These are phyloP conservation scores for Drosophila ezoana DNA, from an alignment of 2,888 invertebrate species.

Conservation along the genomic window DNA sequence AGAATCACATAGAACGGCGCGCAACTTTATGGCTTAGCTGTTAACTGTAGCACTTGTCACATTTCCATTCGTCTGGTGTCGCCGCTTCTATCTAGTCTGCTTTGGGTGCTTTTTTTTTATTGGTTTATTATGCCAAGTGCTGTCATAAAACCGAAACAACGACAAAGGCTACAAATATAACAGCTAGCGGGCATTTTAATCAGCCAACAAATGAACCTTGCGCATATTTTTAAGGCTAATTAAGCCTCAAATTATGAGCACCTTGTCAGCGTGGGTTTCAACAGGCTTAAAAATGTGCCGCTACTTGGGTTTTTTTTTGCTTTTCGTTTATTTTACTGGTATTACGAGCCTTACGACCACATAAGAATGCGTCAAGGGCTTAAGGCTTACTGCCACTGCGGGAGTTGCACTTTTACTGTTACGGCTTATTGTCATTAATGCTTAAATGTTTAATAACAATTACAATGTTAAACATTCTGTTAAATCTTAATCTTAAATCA, in stretches of 20 bases:
- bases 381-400: conserved; percentile 7
- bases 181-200: conserved; percentile 42
- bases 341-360: conserved; percentile 3
- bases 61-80: conserved; percentile 2
- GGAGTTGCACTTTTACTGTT: not conserved
- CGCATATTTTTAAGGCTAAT: conserved; percentile 66
- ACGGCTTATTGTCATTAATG: not conserved
- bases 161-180: conserved; percentile 15
- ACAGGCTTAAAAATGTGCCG: conserved; percentile 31
- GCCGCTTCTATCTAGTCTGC: conserved; percentile 32
- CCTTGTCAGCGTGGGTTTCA: conserved; percentile 53
- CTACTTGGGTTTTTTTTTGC: conserved; percentile 7
- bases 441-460: not conserved
- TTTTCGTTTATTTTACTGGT: not conserved
- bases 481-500: too few species aligned
- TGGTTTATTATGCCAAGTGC: conserved; percentile 39
- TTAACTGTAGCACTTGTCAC: conserved; percentile 8
- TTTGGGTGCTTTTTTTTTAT: conserved; percentile 17
- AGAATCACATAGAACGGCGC: conserved; percentile 11
- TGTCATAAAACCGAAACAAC: conserved; percentile 33
- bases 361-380: conserved; percentile 19
- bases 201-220: conserved; percentile 52
- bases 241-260: conserved; percentile 71
- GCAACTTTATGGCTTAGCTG: conserved; percentile 1
- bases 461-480: too few species aligned